Percentiles rank a stretch among this genome's conserved stretches.
These are phyloP conservation scores for Lepidostoma basale DNA, from an alignment of 1,140 invertebrate species.

Conservation along the genomic window DNA sequence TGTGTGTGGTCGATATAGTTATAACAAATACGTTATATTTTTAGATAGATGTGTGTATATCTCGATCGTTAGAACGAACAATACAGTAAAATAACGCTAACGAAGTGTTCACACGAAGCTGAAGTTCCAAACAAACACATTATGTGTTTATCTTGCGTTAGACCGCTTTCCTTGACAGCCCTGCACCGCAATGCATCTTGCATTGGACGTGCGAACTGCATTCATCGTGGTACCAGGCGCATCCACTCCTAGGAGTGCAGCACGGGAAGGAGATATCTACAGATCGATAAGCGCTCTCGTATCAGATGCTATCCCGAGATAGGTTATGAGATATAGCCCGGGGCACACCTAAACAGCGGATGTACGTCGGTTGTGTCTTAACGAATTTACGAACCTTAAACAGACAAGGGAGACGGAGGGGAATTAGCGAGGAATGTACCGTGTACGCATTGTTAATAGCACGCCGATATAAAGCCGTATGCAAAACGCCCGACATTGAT, in stretches of 20 bases:
- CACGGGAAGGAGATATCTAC: slow-evolving; percentile 27
- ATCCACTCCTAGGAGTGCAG: slow-evolving; percentile 26
- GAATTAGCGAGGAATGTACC: slow-evolving; percentile 22
- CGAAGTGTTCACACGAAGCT: too few species aligned
- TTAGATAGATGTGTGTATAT: too few species aligned
- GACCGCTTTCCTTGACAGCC: slow-evolving; percentile 8
- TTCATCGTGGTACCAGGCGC: slow-evolving; percentile 23
- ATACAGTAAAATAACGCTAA: too few species aligned
- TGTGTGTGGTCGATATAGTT: too few species aligned
- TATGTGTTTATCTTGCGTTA: slow-evolving; percentile 16
- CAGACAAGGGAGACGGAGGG: slow-evolving; percentile 12
- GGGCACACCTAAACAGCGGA: slow-evolving; percentile 12
- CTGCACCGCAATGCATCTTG: slow-evolving; percentile 28
- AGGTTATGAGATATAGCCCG: slow-evolving; percentile 38
- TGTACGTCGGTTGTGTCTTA: slow-evolving; percentile 19
- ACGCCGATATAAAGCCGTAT: neutral
- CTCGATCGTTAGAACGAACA: too few species aligned
- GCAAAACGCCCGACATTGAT: slow-evolving; percentile 18
- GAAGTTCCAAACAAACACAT: neutral
- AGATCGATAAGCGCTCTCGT: slow-evolving; percentile 15
- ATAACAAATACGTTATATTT: too few species aligned
- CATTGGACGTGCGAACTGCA: slow-evolving; percentile 43
- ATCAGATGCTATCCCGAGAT: slow-evolving; percentile 40
- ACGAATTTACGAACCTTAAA: slow-evolving; percentile 28
- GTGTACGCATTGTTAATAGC: slow-evolving; percentile 15